Evolutionary conservation across 2,888 invertebrate species (phyloP), one percentile per base, ranked within the genome.

Genomic region (Heteromyza rotundicornis): DNA sequence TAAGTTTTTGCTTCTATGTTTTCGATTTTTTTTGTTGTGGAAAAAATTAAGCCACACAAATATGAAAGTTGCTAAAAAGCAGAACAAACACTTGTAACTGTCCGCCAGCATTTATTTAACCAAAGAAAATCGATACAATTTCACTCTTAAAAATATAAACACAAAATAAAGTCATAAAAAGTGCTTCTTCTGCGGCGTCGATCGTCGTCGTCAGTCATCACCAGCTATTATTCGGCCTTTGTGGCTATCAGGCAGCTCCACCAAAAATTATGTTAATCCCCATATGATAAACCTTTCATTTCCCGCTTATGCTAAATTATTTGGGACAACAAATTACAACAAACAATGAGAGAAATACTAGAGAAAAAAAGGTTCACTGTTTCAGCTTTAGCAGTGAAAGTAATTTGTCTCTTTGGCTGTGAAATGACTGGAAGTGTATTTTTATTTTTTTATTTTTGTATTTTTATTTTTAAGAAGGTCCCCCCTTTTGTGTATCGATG

Each of bases 401-500:
- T 36, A 57, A 19, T 49, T 49, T 19, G 5, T 20, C 23, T 57
- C 47, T 5, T 20, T 14, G 12, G 56, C 47, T 47, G 40, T 40
- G 14, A 40, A 40, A 40, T 40, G 8, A 10, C 7, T 27, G 10
- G 27, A 27, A 27, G 27, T 10, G 27, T 27, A 5, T 27, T 27
- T 27, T 27, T n/a, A n/a, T n/a, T n/a, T n/a, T n/a, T n/a, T n/a
- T n/a, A n/a, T n/a, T n/a, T 27, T 10, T 27, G 27, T 27, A 27
- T 5, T n/a, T 27, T 10, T 27, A 10, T 27, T 7, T 5, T 27
- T 27, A 27, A 27, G 27, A 27, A n/a, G n/a, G n/a, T n/a, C 27
- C 27, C 5, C 27, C n/a, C n/a, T n/a, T n/a, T n/a, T n/a, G 20
- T 55, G 57, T 49, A 51, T 49, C 35, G 22, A 50, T 57, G 44